A percentile compares a stretch with the other conserved stretches of the same genome.
These are phyloP conservation scores for Drosophila setosimentum DNA, from an alignment of 2,888 invertebrate genomes.

Conservation along the genomic window DNA sequence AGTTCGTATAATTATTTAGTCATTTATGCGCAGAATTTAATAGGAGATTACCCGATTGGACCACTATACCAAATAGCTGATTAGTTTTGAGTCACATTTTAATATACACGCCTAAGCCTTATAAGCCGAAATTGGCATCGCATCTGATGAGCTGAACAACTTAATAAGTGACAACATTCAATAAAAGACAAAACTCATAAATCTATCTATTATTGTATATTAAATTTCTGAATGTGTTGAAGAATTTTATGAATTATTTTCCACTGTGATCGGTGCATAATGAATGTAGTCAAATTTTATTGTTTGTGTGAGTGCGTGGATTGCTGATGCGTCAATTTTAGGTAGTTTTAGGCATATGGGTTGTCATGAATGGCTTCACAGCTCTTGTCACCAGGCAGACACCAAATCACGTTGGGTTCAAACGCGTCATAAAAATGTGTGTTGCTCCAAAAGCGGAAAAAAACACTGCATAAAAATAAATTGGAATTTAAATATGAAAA, in stretches of 20 bases:
- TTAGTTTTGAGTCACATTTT: neutral
- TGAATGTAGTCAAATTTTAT: constrained; percentile 4
- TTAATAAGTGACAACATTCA: neutral
- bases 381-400: neutral
- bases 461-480: constrained; percentile 20
- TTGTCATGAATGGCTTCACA: constrained; percentile 19
- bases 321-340: constrained; percentile 53
- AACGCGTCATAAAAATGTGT: constrained; percentile 56
- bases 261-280: constrained; percentile 6
- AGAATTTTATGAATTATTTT: constrained; percentile 11
- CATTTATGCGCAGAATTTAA: neutral
- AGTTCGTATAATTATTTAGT: neutral
- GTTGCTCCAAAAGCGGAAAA: constrained; percentile 39
- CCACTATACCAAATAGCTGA: neutral
- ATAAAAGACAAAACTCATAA: neutral
- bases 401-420: constrained; percentile 23
- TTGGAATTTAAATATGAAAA: constrained; percentile 51
- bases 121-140: too few species aligned
- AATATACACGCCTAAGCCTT: neutral
- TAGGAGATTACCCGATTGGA: neutral
- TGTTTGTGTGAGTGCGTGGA: constrained; percentile 16
- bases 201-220: neutral
- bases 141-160: neutral
- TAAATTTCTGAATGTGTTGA: neutral
- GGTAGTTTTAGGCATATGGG: constrained; percentile 48